These are phyloP conservation scores for Ptilodon capucinus DNA, from an alignment of 2,888 invertebrate genomes.

Conservation along the genomic window DNA sequence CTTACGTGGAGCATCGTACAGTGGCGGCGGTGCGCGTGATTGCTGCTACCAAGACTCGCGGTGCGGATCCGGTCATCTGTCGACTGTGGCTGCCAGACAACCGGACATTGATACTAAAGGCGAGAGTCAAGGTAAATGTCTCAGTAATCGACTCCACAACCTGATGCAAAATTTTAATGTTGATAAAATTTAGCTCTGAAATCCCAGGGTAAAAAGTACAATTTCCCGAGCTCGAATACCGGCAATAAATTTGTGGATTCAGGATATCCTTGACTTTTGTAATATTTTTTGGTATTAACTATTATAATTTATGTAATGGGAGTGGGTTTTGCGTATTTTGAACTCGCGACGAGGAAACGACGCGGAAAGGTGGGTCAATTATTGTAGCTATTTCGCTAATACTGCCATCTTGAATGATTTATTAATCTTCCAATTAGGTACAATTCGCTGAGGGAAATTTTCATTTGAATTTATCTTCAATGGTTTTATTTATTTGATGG, in stretches of 20 bases:
- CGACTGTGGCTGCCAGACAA: slow-evolving; percentile 87
- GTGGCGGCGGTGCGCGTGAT: slow-evolving; percentile 89
- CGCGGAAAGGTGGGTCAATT: background rate
- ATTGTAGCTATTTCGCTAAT: background rate
- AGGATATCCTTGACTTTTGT: too few species aligned
- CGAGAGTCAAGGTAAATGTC: slow-evolving; percentile 84
- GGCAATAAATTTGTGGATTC: too few species aligned
- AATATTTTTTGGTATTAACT: too few species aligned
- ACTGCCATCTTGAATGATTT: background rate
- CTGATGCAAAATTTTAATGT: too few species aligned
- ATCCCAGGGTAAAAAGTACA: too few species aligned
- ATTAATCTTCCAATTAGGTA: background rate
- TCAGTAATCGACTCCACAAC: too few species aligned
- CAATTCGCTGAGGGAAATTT: too few species aligned
- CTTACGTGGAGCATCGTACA: slow-evolving; percentile 91
- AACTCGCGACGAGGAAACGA: background rate
- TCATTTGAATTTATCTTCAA: too few species aligned
- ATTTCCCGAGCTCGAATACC: too few species aligned
- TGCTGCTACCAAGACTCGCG: slow-evolving; percentile 94
- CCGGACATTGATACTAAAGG: slow-evolving; percentile 86
- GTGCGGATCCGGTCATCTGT: slow-evolving; percentile 91
- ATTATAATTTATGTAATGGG: too few species aligned
- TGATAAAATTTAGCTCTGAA: too few species aligned
- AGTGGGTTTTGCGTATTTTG: background rate
- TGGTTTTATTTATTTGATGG: background rate